Evolutionary conservation across 2,888 invertebrate genomes (phyloP), one percentile per base, ranked within the genome.

Genomic region (Cabera pusaria): DNA sequence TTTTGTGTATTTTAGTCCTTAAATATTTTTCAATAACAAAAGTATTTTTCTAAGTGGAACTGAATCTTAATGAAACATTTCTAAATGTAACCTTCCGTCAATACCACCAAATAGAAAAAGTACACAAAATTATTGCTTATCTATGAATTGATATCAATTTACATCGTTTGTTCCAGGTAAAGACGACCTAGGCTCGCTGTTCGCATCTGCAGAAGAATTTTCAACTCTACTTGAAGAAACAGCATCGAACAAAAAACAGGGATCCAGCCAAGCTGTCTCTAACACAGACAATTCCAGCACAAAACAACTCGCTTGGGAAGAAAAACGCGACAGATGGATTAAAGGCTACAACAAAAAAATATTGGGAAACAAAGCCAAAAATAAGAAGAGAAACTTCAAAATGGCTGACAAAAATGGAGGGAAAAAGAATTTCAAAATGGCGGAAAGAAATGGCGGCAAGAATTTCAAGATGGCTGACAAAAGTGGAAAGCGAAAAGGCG

Each of bases 131-230:
- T n/a, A n/a, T n/a, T n/a, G n/a, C n/a, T n/a, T n/a, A n/a, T n/a
- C n/a, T n/a, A n/a, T n/a, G n/a, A n/a, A n/a, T n/a, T n/a, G n/a
- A n/a, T n/a, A n/a, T n/a, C n/a, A n/a, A n/a, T n/a, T n/a, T n/a
- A n/a, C n/a, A n/a, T n/a, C n/a, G n/a, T n/a, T 29, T 20, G 42
- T 25, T 6, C 22, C 68, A 87, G 87, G 87, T 6, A 68, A 70
- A 52, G 84, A 86, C 18, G 91, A 92, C 53, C 83, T 92, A 23
- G 89, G 90, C 21, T 91, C 92, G 0, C 65, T 95, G 17, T 96
- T 96, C 80, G 95, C 96, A 1, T 94, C 96, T 0, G 96, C 96
- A 0, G 97, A 97, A 73, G 94, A 97, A 79, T 98, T 98, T 85
- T 94, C 97, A 0, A 93, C 95, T 23, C 88, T 97, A 55, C 82